A percentile compares a stretch with the other conserved stretches of the same genome.
phyloP scores from a whole-genome alignment of 2,113 vertebrate genomes.

The Mesitornis unicolor region DNA sequence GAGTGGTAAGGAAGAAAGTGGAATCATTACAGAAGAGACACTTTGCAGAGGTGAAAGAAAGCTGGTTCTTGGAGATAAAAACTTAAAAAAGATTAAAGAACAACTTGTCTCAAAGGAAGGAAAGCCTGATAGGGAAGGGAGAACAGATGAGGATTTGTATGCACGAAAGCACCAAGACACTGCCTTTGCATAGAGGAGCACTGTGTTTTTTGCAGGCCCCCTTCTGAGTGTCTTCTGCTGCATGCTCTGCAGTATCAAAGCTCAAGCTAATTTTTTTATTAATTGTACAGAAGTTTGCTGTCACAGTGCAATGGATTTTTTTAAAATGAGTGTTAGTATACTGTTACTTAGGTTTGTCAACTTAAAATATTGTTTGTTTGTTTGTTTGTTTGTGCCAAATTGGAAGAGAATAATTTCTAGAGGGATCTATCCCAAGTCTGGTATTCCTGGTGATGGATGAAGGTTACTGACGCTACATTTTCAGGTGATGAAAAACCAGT shows the following conservation, averaged over 20 bases:
- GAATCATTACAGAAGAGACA: background rate
- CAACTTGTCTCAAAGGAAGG: background rate
- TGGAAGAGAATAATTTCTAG: background rate
- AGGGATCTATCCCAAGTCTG: background rate
- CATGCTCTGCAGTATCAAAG: background rate
- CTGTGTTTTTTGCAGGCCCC: background rate
- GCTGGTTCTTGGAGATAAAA: constrained; percentile 61
- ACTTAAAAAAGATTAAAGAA: constrained; percentile 39
- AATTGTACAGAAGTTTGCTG: background rate
- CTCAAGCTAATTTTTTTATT: background rate
- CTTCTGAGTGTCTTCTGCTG: background rate
- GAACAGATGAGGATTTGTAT: background rate
- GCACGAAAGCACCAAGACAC: rapidly evolving
- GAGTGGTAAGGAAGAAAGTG: background rate
- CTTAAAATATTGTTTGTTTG: background rate
- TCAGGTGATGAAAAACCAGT: background rate
- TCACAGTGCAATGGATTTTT: background rate
- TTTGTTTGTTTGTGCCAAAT: background rate
- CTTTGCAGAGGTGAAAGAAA: constrained; percentile 51
- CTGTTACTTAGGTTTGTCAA: background rate
- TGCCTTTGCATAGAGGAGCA: background rate
- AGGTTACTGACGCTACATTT: background rate
- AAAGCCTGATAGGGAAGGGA: background rate
- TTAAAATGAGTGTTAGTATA: background rate
- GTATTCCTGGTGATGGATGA: background rate